A percentile compares a stretch with the other conserved stretches of the same genome.
Evolutionary conservation across 2,797 vertebrate species (phyloP).

Genomic region (Hozukius guyotensis): DNA sequence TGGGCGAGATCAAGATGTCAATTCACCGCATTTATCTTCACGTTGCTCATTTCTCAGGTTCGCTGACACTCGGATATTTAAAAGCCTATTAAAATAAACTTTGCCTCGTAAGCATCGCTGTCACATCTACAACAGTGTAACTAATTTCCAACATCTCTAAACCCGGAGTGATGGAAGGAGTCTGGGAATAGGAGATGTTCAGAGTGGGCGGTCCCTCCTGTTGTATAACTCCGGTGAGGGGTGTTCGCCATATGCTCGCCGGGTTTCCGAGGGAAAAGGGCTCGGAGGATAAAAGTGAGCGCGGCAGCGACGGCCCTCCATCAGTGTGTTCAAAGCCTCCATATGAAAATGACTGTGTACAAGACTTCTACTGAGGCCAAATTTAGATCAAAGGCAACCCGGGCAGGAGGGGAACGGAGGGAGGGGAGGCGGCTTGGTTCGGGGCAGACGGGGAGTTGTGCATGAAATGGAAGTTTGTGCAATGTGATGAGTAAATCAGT

Average conservation of each 20-base stretch:
- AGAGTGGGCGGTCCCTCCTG: constrained; percentile 85
- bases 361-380: constrained; percentile 78
- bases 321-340: constrained; percentile 93
- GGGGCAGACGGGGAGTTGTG: constrained; percentile 60
- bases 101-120: constrained; percentile 75
- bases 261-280: constrained; percentile 86
- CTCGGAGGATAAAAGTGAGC: constrained; percentile 92
- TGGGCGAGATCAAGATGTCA: constrained; percentile 47
- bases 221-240: constrained; percentile 89
- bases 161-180: constrained; percentile 61
- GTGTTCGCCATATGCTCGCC: constrained; percentile 94
- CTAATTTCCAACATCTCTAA: constrained; percentile 86
- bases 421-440: constrained; percentile 38
- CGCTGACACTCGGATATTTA: constrained; percentile 17
- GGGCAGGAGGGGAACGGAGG: constrained; percentile 39
- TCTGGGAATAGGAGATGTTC: constrained; percentile 64
- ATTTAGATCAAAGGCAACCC: constrained; percentile 84
- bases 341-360: constrained; percentile 85
- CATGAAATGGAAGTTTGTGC: constrained; percentile 74
- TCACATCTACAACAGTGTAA: constrained; percentile 72
- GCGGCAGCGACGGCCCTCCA: constrained; percentile 83
- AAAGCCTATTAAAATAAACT: constrained; percentile 48
- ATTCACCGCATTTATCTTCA: constrained; percentile 38
- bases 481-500: constrained; percentile 70
- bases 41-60: constrained; percentile 30